Base-by-base conservation (phyloP, 2,888 invertebrate genomes). In the Drosophila neonasuta region DNA sequence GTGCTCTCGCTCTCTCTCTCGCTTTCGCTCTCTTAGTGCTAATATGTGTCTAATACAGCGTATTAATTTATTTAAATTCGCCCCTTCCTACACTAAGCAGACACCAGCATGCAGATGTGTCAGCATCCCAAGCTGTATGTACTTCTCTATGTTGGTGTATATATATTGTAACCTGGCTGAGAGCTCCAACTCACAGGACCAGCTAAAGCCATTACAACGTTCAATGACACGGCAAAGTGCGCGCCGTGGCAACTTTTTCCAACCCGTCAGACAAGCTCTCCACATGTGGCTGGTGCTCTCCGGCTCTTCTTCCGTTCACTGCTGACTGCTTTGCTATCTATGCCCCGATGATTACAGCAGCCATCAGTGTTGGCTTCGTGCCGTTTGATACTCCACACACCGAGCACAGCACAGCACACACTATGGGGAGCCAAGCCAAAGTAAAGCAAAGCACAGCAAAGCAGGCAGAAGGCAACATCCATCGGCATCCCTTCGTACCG, bases 221-320 rank as follows among this genome's bases (percentile, higher is more conserved):
- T 81, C 86, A 86, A 85, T 86, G 85, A 79, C 81, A 83, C 75
- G 79, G 87, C 75, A 84, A 81, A 81, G 84, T 83, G 79, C 71
- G 84, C 79, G 71, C 60, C 67, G 61, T 70, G 68, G 61, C 49
- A 76, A 75, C 76, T 57, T 75, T 78, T 73, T 71, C 52, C 64
- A 56, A 61, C 58, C 51, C 60, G 54, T 41, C 65, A 61, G 64
- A 68, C 64, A 71, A 24, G 30, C 36, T 45, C 58, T 61, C 74
- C 64, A 71, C 67, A 62, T 66, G 64, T 61, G 67, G 48, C 60
- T 46, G 54, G n/a, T 20, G n/a, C 20, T 41, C 34, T 24, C 55
- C 44, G 56, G 44, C 45, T 58, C 62, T 59, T 63, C 65, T 61
- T 32, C 32, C 70, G 74, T 71, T 75, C 59, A 45, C 67, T 71